Evolutionary conservation across 1,140 invertebrate species (phyloP).

Genomic region (Nautilus pompilius): DNA sequence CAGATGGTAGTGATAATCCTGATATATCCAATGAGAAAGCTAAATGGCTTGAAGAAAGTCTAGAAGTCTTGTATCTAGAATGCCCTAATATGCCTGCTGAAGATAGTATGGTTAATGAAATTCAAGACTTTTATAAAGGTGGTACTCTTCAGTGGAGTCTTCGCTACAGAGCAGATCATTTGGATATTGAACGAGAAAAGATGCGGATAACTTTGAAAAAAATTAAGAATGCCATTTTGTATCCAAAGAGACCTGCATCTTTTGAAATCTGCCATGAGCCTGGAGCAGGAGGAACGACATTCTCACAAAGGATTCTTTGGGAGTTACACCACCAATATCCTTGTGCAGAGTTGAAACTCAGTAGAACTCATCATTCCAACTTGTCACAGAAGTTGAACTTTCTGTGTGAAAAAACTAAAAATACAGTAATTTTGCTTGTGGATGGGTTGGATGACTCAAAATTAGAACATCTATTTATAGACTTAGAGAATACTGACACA

Average conservation of each 20-base stretch:
- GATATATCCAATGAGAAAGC: constrained; percentile 17
- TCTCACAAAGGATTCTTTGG: constrained; percentile 22
- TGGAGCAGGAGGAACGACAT: constrained; percentile 22
- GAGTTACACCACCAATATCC: constrained; percentile 13
- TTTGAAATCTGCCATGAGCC: constrained; percentile 18
- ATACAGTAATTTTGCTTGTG: constrained; percentile 12
- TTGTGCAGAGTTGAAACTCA: constrained; percentile 17
- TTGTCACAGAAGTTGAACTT: constrained; percentile 10
- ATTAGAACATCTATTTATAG: constrained; percentile 1
- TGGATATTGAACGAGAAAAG: constrained; percentile 22
- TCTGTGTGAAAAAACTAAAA: constrained; percentile 14
- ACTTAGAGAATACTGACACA: neutral
- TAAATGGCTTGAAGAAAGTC: constrained; percentile 25
- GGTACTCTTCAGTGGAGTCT: constrained; percentile 27
- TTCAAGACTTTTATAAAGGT: constrained; percentile 22
- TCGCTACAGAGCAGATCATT: constrained; percentile 16
- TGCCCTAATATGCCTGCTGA: constrained; percentile 14
- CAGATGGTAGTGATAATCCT: constrained; percentile 2
- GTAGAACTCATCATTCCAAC: constrained; percentile 7
- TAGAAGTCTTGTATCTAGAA: constrained; percentile 24
- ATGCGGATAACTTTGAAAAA: constrained; percentile 7
- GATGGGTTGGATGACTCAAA: constrained; percentile 11
- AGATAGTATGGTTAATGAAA: constrained; percentile 19
- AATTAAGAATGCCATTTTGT: constrained; percentile 10
- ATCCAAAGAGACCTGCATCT: constrained; percentile 10